Evolutionary conservation across 2,113 vertebrate genomes (phyloP).

Genomic region (Cranoglanis bouderius): DNA sequence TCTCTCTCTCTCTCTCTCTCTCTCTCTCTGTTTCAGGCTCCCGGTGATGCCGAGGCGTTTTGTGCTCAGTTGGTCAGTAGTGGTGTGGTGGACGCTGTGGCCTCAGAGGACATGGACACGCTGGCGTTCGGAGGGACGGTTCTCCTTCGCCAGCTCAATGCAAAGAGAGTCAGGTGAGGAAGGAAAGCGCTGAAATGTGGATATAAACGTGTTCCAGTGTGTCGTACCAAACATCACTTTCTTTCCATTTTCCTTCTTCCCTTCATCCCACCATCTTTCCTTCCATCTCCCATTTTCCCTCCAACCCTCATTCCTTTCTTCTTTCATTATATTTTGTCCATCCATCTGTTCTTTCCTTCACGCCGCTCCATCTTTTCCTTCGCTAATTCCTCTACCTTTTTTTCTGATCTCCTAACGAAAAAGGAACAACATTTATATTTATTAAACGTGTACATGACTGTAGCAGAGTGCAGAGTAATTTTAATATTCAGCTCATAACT

Average conservation of each 20-base stretch:
- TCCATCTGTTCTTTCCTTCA: background rate
- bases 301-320: too few relatives aligned
- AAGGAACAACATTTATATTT: too few relatives aligned
- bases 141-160: constrained; percentile 75
- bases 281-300: background rate
- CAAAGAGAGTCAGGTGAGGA: constrained; percentile 67
- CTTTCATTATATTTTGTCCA: too few relatives aligned
- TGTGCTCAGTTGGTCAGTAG: constrained; percentile 73
- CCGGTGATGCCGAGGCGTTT: constrained; percentile 76
- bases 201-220: background rate
- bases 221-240: background rate
- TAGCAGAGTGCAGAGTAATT: background rate
- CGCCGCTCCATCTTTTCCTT: background rate
- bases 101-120: constrained; percentile 84
- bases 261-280: too few relatives aligned
- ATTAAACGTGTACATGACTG: too few relatives aligned
- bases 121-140: constrained; percentile 74
- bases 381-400: background rate
- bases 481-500: too few relatives aligned
- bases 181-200: background rate
- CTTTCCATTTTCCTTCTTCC: background rate
- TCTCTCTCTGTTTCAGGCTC: constrained; percentile 65
- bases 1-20: background rate
- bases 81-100: constrained; percentile 70
- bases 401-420: background rate